Percentiles rank a stretch among this genome's conserved stretches.
These are phyloP conservation scores for Thymelicus acteon DNA, from an alignment of 2,888 invertebrate genomes.

Conservation along the genomic window DNA sequence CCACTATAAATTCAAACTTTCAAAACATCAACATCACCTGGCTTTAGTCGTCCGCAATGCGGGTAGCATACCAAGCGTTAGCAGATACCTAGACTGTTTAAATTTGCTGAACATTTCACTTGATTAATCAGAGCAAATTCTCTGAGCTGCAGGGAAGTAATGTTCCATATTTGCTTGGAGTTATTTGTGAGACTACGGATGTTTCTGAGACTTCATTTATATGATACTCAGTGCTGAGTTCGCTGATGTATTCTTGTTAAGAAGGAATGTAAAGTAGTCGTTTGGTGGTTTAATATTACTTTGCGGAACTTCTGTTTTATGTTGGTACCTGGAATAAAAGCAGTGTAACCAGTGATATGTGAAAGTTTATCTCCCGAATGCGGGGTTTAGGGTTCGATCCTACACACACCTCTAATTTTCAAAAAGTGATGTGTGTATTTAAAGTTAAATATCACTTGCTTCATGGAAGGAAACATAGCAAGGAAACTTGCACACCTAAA, in stretches of 20 bases:
- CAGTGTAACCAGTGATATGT: too few relatives aligned
- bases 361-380: too few relatives aligned
- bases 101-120: background rate
- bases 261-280: background rate
- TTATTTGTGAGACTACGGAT: background rate
- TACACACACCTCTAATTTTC: too few relatives aligned
- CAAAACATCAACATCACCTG: background rate
- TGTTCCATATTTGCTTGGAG: background rate
- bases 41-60: background rate
- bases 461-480: too few relatives aligned
- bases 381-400: too few relatives aligned
- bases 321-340: too few relatives aligned
- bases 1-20: background rate
- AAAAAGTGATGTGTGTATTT: too few relatives aligned
- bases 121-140: constrained; percentile 1
- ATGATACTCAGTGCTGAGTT: background rate
- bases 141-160: background rate
- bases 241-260: background rate
- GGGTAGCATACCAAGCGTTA: background rate
- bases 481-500: too few relatives aligned
- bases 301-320: background rate
- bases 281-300: background rate
- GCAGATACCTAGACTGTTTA: background rate
- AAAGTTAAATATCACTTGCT: too few relatives aligned
- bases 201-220: background rate